phyloP scores from a whole-genome alignment of 1,140 invertebrate species.

The Trichogramma pretiosum region DNA sequence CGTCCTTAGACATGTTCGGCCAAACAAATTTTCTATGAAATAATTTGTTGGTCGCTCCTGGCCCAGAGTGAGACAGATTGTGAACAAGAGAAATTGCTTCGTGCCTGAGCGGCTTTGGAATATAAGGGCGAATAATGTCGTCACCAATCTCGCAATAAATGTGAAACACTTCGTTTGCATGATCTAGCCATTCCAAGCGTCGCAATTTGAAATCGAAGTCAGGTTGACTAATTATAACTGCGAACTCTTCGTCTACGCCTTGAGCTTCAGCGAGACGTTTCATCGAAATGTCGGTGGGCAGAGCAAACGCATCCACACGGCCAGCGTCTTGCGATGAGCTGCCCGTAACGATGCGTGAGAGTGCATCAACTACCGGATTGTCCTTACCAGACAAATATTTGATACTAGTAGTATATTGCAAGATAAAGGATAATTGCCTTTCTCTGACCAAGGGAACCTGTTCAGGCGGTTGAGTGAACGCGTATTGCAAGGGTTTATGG shows the following conservation, averaged over 20 bases:
- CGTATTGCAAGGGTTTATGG: not conserved
- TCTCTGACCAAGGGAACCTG: not conserved
- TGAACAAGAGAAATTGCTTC: not conserved
- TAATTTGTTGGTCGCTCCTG: not conserved
- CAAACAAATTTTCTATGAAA: not conserved
- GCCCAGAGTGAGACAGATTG: not conserved
- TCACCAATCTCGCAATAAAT: not conserved
- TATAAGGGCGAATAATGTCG: not conserved
- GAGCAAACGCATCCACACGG: not conserved
- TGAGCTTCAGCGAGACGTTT: not conserved
- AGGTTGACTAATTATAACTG: not conserved
- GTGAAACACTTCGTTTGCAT: not conserved
- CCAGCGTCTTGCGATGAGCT: not conserved
- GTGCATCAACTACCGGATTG: not conserved
- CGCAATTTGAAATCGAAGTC: not conserved
- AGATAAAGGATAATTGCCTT: not conserved
- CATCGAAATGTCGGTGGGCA: not conserved
- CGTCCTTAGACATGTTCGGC: not conserved
- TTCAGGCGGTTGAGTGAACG: not conserved
- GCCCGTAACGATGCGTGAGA: not conserved
- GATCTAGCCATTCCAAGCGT: not conserved
- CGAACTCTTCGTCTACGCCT: not conserved
- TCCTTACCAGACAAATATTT: not conserved
- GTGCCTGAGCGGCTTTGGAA: not conserved
- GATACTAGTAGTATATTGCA: not conserved